Evolutionary conservation across 2,888 invertebrate genomes (phyloP), one percentile per base, ranked within the genome.

Genomic region (Sminthurinus aureus): DNA sequence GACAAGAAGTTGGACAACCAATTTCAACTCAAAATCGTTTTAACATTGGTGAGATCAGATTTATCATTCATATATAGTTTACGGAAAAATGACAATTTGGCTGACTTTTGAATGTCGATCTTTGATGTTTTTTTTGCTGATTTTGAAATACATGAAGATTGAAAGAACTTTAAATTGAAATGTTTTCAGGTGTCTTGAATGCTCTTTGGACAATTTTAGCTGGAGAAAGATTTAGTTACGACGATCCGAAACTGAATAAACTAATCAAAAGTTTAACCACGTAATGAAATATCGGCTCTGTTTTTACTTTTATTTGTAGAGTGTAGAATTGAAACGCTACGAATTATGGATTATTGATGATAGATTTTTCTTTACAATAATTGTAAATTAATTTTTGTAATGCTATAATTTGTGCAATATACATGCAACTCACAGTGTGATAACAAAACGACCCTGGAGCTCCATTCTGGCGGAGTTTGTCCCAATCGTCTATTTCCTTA

Each of bases 1-100:
- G 81, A 38, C 84, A 81, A 71, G 86, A 87, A 52, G 79, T 58
- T 0, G 86, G 86, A 8, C 77, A 83, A 24, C 86, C 88, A 0
- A 86, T 88, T 50, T 84, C 84, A 20, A 86, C 87, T 0, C 86
- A 86, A 75, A 84, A 84, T n/a, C 52, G 86, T 64, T 88, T 88
- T 51, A 88, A 87, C 73, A 78, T 88, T n/a, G 86, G 67, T 13
- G 11, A 67, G 20, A 52, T n/a, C n/a, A n/a, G n/a, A n/a, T n/a
- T n/a, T n/a, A n/a, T n/a, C n/a, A n/a, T n/a, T n/a, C n/a, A n/a
- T n/a, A n/a, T n/a, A n/a, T n/a, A n/a, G n/a, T n/a, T n/a, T n/a
- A n/a, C n/a, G n/a, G n/a, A n/a, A n/a, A n/a, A n/a, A n/a, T n/a
- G n/a, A n/a, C n/a, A n/a, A n/a, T n/a, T n/a, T n/a, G n/a, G n/a